Conservation (phyloP, 1,140 invertebrate genomes). For the Drosophila pruinosa region DNA sequence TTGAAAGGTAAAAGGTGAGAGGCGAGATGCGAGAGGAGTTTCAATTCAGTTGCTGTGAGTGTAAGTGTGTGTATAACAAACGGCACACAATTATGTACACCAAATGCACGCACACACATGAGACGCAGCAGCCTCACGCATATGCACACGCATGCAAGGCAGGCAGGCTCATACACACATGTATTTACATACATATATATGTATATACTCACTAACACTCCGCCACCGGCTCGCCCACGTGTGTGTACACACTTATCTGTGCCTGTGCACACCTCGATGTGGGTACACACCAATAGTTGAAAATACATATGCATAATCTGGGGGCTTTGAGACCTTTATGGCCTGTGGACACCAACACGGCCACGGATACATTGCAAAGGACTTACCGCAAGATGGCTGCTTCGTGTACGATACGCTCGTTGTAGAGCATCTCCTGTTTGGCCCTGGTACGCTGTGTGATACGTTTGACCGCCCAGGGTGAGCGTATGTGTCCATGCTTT, state of each 20-base stretch:
- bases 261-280: not conserved
- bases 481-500: slow-evolving; percentile 85
- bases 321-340: too few species aligned
- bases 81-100: slow-evolving; percentile 44
- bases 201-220: slow-evolving; percentile 14
- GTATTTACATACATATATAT: too few species aligned
- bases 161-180: slow-evolving; percentile 25
- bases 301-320: slow-evolving; percentile 30
- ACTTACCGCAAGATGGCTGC: slow-evolving; percentile 84
- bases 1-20: too few species aligned
- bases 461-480: slow-evolving; percentile 93
- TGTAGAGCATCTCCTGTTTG: slow-evolving; percentile 73
- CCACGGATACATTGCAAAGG: not conserved
- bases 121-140: slow-evolving; percentile 42
- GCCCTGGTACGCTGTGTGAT: slow-evolving; percentile 76
- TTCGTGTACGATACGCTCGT: slow-evolving; percentile 87
- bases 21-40: too few species aligned
- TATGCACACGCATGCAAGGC: slow-evolving; percentile 43
- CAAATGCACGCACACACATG: slow-evolving; percentile 40
- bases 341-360: not conserved
- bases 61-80: not conserved
- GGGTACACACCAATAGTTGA: slow-evolving; percentile 20
- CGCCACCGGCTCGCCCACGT: slow-evolving; percentile 35
- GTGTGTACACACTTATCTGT: slow-evolving; percentile 26
- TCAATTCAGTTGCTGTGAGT: too few species aligned